Conservation (phyloP, 2,113 vertebrate species). For the Ciconia boyciana region DNA sequence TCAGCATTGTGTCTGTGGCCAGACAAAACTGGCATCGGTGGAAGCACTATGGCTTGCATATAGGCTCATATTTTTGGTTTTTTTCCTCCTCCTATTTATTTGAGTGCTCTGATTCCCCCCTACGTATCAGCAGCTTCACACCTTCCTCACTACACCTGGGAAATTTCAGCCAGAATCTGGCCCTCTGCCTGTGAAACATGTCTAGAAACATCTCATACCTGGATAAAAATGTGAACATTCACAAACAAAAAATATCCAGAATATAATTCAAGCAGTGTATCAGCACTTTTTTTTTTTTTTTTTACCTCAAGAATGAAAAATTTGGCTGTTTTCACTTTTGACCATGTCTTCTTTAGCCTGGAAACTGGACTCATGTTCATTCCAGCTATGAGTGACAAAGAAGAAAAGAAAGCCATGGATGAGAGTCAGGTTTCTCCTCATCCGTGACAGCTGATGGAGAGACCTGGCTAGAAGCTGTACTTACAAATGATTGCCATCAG, state of each 20-base stretch:
- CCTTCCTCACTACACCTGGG: neutral
- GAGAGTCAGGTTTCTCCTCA: neutral
- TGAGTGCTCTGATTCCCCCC: neutral
- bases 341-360: constrained; percentile 95
- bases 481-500: constrained; percentile 97
- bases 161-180: neutral
- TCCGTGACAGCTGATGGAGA: neutral
- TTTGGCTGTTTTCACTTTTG: constrained; percentile 94
- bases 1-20: neutral
- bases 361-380: constrained; percentile 97
- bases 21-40: neutral
- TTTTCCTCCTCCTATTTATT: neutral
- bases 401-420: neutral
- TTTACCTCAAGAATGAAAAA: constrained; percentile 94
- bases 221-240: neutral
- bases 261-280: neutral
- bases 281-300: neutral
- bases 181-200: neutral
- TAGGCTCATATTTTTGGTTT: neutral
- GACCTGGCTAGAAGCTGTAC: constrained; percentile 48
- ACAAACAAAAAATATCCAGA: neutral
- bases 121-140: neutral
- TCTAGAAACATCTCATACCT: neutral
- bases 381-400: constrained; percentile 73
- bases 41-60: neutral